Base-by-base conservation (phyloP, 2,113 vertebrate species). In the Colistium nudipinnis region DNA sequence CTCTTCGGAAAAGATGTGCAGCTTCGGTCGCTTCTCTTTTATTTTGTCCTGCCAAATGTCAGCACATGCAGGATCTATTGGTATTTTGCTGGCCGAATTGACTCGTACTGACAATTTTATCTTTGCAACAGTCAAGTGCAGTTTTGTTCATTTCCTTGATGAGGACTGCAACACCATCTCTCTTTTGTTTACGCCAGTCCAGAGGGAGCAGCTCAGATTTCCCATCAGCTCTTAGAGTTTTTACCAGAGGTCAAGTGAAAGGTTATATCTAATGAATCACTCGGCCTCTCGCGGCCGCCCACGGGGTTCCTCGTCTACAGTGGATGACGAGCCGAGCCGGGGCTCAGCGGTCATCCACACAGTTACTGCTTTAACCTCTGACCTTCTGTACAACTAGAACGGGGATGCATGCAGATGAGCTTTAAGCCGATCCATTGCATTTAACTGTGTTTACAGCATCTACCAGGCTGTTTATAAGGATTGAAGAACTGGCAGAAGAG, bases 241-340 rank as follows among this genome's bases (percentile, higher is more conserved):
- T 77, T 38, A 67, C 35, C 35, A 31, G 41, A 69, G 78, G 82
- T 88, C 85, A 79, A 82, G 74, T 64, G 39, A 59, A 74, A 80
- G 80, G 88, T 83, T n/a, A 6, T 11, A 20, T 61, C 56, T 81
- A 77, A 82, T 85, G 82, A 88, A 75, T 80, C 47, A 10, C 38
- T 62, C 33, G 1, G 56, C 19, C 63, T 56, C 72, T 64, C 19
- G 28, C 38, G 3, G 59, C 33, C 22, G 8, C 53, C 78, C 66
- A 56, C 70, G 0, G 56, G 55, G 43, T 39, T 75, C 47, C 3
- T 1, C 36, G 30, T 59, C 63, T n/a, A 24, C 59, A 17, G 6
- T 9, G 5, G 25, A 59, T 41, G 44, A 67, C 17, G 33, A 61
- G 38, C 39, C 0, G 14, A 60, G 19, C 45, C 3, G 62, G 53